phyloP scores from a whole-genome alignment of 2,113 vertebrate genomes.

The Caranx melampygus region DNA sequence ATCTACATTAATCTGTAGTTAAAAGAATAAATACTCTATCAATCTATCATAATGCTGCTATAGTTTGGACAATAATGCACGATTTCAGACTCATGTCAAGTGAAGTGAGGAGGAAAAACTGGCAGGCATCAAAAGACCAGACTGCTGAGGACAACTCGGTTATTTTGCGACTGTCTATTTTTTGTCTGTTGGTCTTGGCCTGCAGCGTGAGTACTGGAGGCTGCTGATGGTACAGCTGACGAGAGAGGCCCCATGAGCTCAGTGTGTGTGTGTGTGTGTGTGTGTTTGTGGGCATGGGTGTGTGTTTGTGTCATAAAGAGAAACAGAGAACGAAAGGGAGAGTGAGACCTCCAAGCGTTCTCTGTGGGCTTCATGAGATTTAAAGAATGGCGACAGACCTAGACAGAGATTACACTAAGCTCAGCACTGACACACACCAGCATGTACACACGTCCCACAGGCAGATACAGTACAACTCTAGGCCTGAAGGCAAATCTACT shows the following conservation, averaged over 20 bases:
- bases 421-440: slow-evolving; percentile 10
- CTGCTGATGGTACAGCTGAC: slow-evolving; percentile 66
- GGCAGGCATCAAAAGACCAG: slow-evolving; percentile 53
- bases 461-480: slow-evolving; percentile 20
- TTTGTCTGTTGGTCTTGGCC: slow-evolving; percentile 78
- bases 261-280: slow-evolving; percentile 39
- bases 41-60: slow-evolving; percentile 45
- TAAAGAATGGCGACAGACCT: slow-evolving; percentile 39
- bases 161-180: slow-evolving; percentile 76
- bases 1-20: slow-evolving; percentile 38
- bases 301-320: slow-evolving; percentile 1
- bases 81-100: slow-evolving; percentile 62
- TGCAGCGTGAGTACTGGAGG: slow-evolving; percentile 45
- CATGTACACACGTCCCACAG: neutral
- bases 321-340: neutral
- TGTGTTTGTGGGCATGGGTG: slow-evolving; percentile 23
- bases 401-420: slow-evolving; percentile 32
- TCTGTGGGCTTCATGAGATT: slow-evolving; percentile 46
- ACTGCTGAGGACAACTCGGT: slow-evolving; percentile 64
- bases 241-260: slow-evolving; percentile 44
- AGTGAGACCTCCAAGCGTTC: slow-evolving; percentile 43
- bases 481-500: slow-evolving; percentile 14
- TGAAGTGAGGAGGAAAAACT: slow-evolving; percentile 62
- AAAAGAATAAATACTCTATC: slow-evolving; percentile 48
- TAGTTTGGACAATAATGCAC: slow-evolving; percentile 51